Evolutionary conservation across 2,888 invertebrate species (phyloP), one percentile per base, ranked within the genome.

Genomic region (Oeneis ivallda): DNA sequence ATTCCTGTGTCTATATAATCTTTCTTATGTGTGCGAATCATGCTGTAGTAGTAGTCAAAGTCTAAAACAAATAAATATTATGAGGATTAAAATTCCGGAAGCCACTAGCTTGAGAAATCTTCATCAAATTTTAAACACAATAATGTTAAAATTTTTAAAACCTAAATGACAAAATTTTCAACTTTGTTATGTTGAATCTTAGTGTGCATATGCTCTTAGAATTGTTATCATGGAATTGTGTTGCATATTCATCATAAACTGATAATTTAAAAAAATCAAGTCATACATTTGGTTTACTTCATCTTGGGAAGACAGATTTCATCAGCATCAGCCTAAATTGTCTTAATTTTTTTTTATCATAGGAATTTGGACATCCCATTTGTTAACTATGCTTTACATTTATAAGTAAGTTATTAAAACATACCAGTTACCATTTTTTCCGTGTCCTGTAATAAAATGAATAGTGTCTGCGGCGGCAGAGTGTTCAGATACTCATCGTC

Each of bases 401-500:
- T 15, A 2, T 15, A 45, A 45, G 15, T 47, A 15, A 47, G 17
- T 13, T 13, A 15, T n/a, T 41, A 67, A 72, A 76, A 80, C 88
- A 78, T 86, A 93, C 94, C 94, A 82, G 93, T 93, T 81, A 93
- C 92, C 85, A 94, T 93, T 76, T 89, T 85, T 73, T 93, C 93
- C 71, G 91, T 86, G 63, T 87, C 79, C 70, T 85, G 86, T 62
- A 92, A 86, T 53, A 93, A 82, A 66, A 96, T 94, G 65, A 97
- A 93, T 15, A 96, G 89, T 0, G 96, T 96, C 82, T 97, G 97
- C 0, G 96, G 86, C 58, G 95, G 94, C 62, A 97, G 79, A 0
- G 95, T 95, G 70, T 91, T 85, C 75, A 97, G 94, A 81, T 96
- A 97, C 41, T 95, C 96, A 73, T 97, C 95, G 74, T 95, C 95